These are phyloP conservation scores for Steinernema carpocapsae DNA, from an alignment of 2,888 invertebrate species.

Conservation along the genomic window DNA sequence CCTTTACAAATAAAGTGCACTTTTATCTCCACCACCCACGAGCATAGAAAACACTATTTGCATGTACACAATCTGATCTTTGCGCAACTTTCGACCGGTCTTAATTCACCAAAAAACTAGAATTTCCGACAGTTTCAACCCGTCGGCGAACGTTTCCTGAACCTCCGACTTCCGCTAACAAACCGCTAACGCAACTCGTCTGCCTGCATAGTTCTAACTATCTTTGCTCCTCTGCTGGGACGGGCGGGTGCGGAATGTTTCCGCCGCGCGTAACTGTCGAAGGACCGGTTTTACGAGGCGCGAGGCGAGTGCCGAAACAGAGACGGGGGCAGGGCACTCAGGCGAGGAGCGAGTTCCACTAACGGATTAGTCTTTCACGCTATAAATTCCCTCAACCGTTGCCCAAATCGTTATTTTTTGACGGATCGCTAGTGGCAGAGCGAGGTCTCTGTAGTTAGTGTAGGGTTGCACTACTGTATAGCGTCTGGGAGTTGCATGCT, in stretches of 20 bases:
- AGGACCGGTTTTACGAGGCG: not conserved
- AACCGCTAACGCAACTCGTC: not conserved
- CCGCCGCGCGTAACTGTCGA: slow-evolving; percentile 19
- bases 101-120: not conserved
- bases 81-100: not conserved
- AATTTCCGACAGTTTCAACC: not conserved
- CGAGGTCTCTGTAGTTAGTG: too few relatives aligned
- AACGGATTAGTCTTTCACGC: slow-evolving; percentile 13
- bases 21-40: too few relatives aligned
- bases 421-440: too few relatives aligned
- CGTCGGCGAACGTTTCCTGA: not conserved
- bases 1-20: too few relatives aligned
- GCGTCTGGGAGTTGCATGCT: too few relatives aligned
- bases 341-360: slow-evolving; percentile 15
- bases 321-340: slow-evolving; percentile 25
- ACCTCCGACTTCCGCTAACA: not conserved
- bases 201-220: too few relatives aligned
- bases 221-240: too few relatives aligned
- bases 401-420: too few relatives aligned
- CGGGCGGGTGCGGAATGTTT: slow-evolving; percentile 1
- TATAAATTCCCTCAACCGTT: slow-evolving; percentile 29
- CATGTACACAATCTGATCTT: slow-evolving; percentile 12
- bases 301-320: not conserved
- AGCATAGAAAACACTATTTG: slow-evolving; percentile 21
- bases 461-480: too few relatives aligned